phyloP scores from a whole-genome alignment of 2,113 vertebrate species.

The Nycticryphes semicollaris region DNA sequence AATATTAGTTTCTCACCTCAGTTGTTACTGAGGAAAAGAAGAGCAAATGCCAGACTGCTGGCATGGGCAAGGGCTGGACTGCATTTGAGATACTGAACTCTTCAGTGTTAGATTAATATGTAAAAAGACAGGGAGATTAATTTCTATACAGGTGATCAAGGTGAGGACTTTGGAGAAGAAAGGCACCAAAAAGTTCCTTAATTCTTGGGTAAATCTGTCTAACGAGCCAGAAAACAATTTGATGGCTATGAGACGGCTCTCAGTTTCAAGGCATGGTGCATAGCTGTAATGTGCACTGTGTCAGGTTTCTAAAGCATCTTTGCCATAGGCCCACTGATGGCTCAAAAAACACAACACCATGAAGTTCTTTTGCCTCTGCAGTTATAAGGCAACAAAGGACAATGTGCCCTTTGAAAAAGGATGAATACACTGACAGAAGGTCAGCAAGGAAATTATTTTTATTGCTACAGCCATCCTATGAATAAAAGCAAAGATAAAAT shows the following conservation, averaged over 20 bases:
- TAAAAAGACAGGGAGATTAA: neutral
- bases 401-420: neutral
- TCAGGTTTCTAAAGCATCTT: neutral
- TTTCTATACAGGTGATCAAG: neutral
- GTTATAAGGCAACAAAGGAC: neutral
- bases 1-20: neutral
- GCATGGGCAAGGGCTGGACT: neutral
- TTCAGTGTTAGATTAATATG: neutral
- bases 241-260: neutral
- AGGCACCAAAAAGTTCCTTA: neutral
- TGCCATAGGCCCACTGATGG: neutral
- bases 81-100: neutral
- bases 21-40: neutral
- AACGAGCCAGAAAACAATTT: neutral
- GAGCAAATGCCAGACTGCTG: neutral
- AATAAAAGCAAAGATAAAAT: slow-evolving; percentile 7
- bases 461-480: neutral
- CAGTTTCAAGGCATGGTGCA: neutral
- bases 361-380: neutral
- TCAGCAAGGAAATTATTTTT: neutral
- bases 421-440: neutral
- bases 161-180: neutral
- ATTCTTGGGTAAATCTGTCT: neutral
- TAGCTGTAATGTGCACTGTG: neutral
- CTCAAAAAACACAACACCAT: neutral